These are phyloP conservation scores for Digitonthophagus gazella DNA, from an alignment of 2,888 invertebrate species.

Conservation along the genomic window DNA sequence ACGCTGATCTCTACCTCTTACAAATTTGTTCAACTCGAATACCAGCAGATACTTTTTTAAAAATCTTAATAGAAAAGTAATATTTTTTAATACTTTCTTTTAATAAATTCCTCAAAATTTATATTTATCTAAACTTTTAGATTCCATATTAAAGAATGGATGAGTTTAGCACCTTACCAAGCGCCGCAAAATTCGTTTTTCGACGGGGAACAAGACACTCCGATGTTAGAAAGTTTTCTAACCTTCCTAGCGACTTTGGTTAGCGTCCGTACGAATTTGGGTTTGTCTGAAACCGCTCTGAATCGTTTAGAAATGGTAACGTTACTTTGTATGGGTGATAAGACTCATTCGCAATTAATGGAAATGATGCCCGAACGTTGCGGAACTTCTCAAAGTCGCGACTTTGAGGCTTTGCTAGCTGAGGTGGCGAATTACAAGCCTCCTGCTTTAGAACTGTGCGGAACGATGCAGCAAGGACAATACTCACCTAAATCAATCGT, in stretches of 20 bases:
- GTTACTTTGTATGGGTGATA: slow-evolving; percentile 87
- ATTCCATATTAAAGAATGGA: slow-evolving; percentile 85
- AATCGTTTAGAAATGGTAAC: slow-evolving; percentile 87
- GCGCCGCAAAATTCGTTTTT: slow-evolving; percentile 59
- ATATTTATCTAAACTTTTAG: slow-evolving; percentile 49
- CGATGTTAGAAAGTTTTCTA: slow-evolving; percentile 90
- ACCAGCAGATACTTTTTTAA: slow-evolving; percentile 80
- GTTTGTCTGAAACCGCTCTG: slow-evolving; percentile 62
- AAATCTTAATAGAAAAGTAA: slow-evolving; percentile 86
- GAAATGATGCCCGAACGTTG: slow-evolving; percentile 96
- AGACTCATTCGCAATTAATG: slow-evolving; percentile 92
- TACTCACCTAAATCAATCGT: slow-evolving; percentile 81
- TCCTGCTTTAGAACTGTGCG: slow-evolving; percentile 80
- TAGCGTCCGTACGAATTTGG: slow-evolving; percentile 82
- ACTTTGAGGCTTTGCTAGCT: slow-evolving; percentile 82
- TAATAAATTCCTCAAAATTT: slow-evolving; percentile 8
- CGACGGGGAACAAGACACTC: slow-evolving; percentile 80
- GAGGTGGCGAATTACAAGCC: slow-evolving; percentile 66
- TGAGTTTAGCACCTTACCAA: slow-evolving; percentile 71
- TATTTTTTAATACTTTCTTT: not conserved
- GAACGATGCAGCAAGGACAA: slow-evolving; percentile 77
- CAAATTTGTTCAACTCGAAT: slow-evolving; percentile 91
- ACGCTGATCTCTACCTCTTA: slow-evolving; percentile 92
- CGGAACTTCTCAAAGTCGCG: slow-evolving; percentile 85
- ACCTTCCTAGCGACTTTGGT: slow-evolving; percentile 88